Conservation (phyloP, 2,113 vertebrate genomes). For the Seriola dumerili region DNA sequence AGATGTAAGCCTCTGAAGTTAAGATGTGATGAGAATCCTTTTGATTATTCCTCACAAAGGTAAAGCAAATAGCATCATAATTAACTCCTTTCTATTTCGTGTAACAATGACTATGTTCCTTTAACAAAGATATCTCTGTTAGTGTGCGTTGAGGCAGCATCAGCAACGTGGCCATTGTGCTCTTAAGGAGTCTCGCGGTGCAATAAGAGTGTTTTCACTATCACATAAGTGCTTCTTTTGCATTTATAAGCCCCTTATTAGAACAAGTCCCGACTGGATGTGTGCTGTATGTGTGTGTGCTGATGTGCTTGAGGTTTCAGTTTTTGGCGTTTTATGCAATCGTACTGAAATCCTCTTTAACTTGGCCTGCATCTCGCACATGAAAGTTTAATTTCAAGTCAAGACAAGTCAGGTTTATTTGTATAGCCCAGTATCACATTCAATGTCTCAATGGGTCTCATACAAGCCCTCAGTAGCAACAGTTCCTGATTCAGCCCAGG, state of each 20-base stretch:
- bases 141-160: slow-evolving; percentile 8
- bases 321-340: slow-evolving; percentile 44
- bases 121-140: slow-evolving; percentile 24
- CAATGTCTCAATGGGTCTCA: not conserved
- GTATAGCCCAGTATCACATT: slow-evolving; percentile 27
- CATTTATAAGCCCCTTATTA: slow-evolving; percentile 55
- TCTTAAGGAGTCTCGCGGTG: slow-evolving; percentile 29
- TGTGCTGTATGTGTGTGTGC: slow-evolving; percentile 11
- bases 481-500: not conserved
- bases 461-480: not conserved
- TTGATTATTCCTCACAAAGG: slow-evolving; percentile 56
- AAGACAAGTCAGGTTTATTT: slow-evolving; percentile 55
- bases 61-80: slow-evolving; percentile 36
- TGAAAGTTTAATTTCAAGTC: slow-evolving; percentile 70
- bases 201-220: slow-evolving; percentile 47
- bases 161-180: slow-evolving; percentile 29
- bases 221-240: slow-evolving; percentile 50
- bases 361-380: slow-evolving; percentile 23
- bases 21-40: slow-evolving; percentile 54
- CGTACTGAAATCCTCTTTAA: slow-evolving; percentile 22
- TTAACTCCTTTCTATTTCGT: slow-evolving; percentile 37
- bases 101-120: slow-evolving; percentile 7
- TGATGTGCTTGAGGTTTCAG: slow-evolving; percentile 21
- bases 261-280: slow-evolving; percentile 7
- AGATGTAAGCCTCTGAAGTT: slow-evolving; percentile 34